Evolutionary conservation across 2,797 vertebrate species (phyloP).

Genomic region (Eulemur mongoz): DNA sequence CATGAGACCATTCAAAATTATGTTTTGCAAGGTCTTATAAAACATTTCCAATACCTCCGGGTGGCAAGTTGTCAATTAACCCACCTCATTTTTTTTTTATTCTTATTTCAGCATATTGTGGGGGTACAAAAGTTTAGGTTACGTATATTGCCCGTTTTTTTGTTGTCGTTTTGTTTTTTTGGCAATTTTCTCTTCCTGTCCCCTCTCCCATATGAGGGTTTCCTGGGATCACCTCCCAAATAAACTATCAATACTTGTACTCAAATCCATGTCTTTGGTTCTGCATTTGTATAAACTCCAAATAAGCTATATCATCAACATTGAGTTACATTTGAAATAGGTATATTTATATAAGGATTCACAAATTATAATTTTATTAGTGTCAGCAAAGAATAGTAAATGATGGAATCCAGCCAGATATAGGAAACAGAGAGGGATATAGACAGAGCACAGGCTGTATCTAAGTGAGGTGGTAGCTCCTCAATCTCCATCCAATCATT

Average conservation of each 20-base stretch:
- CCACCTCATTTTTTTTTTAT: neutral
- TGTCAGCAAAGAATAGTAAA: neutral
- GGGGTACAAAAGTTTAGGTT: too few relatives aligned
- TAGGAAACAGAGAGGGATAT: neutral
- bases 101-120: too few relatives aligned
- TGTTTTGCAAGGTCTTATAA: neutral
- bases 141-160: neutral
- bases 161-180: too few relatives aligned
- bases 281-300: neutral
- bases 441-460: neutral
- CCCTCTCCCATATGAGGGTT: neutral
- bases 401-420: neutral
- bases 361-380: neutral
- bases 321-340: neutral
- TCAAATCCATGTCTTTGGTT: neutral
- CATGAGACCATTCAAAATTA: neutral
- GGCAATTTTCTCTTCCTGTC: neutral
- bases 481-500: neutral
- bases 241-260: neutral
- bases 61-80: neutral
- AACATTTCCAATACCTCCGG: neutral
- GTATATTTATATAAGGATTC: neutral
- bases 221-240: neutral
- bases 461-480: accelerated
- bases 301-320: neutral